Conservation (phyloP, 2,797 vertebrate genomes). For the Linurgus olivaceus region DNA sequence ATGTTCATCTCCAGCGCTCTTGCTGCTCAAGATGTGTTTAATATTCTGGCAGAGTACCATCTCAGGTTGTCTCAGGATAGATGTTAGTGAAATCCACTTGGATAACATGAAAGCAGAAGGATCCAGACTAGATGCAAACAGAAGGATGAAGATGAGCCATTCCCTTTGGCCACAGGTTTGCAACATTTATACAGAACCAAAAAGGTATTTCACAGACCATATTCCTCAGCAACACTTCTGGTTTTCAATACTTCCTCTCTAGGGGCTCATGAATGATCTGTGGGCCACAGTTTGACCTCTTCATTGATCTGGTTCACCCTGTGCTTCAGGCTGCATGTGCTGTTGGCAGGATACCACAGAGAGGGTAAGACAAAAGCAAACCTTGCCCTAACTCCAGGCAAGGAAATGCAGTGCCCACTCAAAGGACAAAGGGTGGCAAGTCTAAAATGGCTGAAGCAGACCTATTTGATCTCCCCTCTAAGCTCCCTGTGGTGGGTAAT, state of each 20-base stretch:
- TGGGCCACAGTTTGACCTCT: background rate
- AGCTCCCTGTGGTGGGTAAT: background rate
- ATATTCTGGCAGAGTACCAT: background rate
- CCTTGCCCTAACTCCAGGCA: background rate
- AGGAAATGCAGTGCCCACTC: background rate
- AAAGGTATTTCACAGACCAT: background rate
- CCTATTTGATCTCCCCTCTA: background rate
- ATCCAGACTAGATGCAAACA: background rate
- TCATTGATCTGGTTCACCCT: background rate
- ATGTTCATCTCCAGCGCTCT: background rate
- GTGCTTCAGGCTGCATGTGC: background rate
- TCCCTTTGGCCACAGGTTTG: background rate
- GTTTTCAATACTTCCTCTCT: background rate
- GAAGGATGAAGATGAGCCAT: background rate
- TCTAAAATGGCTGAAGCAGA: background rate
- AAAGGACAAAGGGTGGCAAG: background rate
- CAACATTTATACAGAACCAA: background rate
- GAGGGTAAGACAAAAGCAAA: background rate
- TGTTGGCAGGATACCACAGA: background rate
- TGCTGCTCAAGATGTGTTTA: background rate
- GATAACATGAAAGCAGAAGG: background rate
- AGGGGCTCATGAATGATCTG: background rate
- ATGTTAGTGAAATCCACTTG: background rate
- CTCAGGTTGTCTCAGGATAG: background rate
- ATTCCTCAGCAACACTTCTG: background rate